Evolutionary conservation across 2,797 vertebrate species (phyloP).

Genomic region (Pygocentrus nattereri): DNA sequence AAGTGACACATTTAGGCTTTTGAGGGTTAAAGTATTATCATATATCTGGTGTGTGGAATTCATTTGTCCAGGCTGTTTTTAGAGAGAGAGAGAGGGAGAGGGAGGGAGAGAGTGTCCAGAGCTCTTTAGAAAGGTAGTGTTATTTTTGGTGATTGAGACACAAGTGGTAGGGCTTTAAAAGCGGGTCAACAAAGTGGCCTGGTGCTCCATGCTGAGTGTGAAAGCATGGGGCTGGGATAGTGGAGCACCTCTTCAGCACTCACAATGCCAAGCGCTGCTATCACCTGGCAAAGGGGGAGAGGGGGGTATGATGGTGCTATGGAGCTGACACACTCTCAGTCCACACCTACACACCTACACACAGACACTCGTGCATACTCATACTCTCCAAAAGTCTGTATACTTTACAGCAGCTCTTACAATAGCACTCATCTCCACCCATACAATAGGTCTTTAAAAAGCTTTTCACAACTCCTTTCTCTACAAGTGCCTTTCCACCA

Average conservation of each 20-base stretch:
- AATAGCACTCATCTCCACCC: constrained; percentile 47
- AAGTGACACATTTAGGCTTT: background rate
- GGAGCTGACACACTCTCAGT: constrained; percentile 32
- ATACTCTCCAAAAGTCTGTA: constrained; percentile 41
- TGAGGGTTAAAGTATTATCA: constrained; percentile 13
- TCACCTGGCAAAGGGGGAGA: constrained; percentile 61
- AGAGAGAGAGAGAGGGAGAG: constrained; percentile 8
- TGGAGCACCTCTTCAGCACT: constrained; percentile 67
- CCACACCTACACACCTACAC: constrained; percentile 40
- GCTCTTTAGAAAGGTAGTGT: constrained; percentile 79
- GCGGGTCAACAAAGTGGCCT: constrained; percentile 79
- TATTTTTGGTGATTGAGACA: constrained; percentile 84
- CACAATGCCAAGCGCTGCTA: constrained; percentile 63
- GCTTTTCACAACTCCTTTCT: constrained; percentile 47
- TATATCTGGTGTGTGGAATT: constrained; percentile 6
- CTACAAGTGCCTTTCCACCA: constrained; percentile 18
- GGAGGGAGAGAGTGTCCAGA: constrained; percentile 7
- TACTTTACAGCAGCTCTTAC: constrained; percentile 43
- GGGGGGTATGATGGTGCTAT: background rate
- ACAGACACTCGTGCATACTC: constrained; percentile 31
- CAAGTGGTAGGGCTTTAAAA: constrained; percentile 80
- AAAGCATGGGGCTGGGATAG: constrained; percentile 67
- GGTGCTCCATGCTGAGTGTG: constrained; percentile 75
- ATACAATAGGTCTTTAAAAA: constrained; percentile 56
- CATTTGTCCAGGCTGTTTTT: constrained; percentile 27